Base-by-base conservation (phyloP, 2,888 invertebrate species). In the Eupithecia inturbata region DNA sequence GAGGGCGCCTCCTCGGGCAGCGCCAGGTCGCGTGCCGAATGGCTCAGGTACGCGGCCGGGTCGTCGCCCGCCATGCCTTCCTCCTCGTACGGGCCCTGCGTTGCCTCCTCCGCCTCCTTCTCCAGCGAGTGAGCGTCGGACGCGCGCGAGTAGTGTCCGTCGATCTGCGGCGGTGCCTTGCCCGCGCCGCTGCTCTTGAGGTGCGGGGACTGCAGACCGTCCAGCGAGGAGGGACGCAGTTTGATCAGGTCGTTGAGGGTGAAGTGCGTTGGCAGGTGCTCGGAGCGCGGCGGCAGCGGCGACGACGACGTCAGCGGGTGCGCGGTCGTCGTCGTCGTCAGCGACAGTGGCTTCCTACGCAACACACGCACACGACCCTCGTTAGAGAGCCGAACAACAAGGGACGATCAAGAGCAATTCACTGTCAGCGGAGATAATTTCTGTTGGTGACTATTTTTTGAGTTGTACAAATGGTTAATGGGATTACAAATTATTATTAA, bases 51-150 rank as follows among this genome's bases (percentile, higher is more conserved):
- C 79, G 95, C 95, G 74, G 95, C 91, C 64, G 95, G 95, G 85
- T 95, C 95, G 82, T 95, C 95, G 72, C 95, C 95, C 77, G 90
- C 92, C 95, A 95, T 95, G 78, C 95, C 94, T 77, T 92, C 92
- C 76, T 92, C 95, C 83, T 96, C 96, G 84, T 96, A 96, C 3
- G 96, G 96, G 19, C 96, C 96, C 83, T 96, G 95, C 66, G 96
- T 96, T 74, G 92, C 88, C 79, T 91, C 90, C 83, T 94, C 95
- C 78, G 92, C 92, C 76, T 91, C 92, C 76, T 92, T 90, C 53
- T 91, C 91, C 79, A 26, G 90, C 68, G 91, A 83, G 71, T 95
- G 95, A 36, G 94, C 92, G 77, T 94, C 94, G 3, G 94, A 85
- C 62, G 94, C 94, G 22, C 95, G 95, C 74, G 95, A 95, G 85